Evolutionary conservation across 2,113 vertebrate genomes (phyloP), one percentile per base, ranked within the genome.

Genomic region (Caranx melampygus): DNA sequence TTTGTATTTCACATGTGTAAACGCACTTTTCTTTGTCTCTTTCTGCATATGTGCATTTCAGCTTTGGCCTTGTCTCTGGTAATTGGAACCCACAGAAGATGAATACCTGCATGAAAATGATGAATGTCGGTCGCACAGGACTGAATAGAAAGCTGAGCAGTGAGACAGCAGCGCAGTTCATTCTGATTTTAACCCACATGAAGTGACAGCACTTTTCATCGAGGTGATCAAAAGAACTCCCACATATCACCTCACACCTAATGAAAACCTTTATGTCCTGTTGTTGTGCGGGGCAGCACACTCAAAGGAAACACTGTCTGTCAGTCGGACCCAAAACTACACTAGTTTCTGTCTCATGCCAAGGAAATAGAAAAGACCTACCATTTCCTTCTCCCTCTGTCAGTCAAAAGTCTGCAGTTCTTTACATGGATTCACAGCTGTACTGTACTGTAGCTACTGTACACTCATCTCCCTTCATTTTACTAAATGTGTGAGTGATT

Each of bases 151-250:
- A 45, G 66, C 15, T 1, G 11, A 3, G 6, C 18, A 6, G 0
- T 10, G 11, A 37, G 33, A 37, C 6, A n/a, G 51, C 16, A 15
- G 15, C 7, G 0, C 0, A 1, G 20, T 16, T 61, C 4, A 1
- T 9, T 64, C 34, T 68, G 62, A 40, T 51, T 62, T 18, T 34
- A n/a, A 66, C 42, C 67, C 18, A 14, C 49, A 57, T 45, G 9
- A 15, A 63, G 1, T 1, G 10, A 59, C 1, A 1, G 1, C 1
- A 1, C 70, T 73, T 58, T 79, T 73, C 44, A 70, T 14, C 2
- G 16, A 34, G 59, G 33, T 82, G 67, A 76, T 85, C 44, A 88
- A 85, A 85, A 73, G 57, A 69, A 61, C 67, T 40, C 63, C 71
- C 51, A 68, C 74, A 67, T 72, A 16, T 45, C 20, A 21, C 8